A percentile compares a stretch with the other conserved stretches of the same genome.
phyloP scores from a whole-genome alignment of 2,797 vertebrate species.

The Pagetopsis macropterus region DNA sequence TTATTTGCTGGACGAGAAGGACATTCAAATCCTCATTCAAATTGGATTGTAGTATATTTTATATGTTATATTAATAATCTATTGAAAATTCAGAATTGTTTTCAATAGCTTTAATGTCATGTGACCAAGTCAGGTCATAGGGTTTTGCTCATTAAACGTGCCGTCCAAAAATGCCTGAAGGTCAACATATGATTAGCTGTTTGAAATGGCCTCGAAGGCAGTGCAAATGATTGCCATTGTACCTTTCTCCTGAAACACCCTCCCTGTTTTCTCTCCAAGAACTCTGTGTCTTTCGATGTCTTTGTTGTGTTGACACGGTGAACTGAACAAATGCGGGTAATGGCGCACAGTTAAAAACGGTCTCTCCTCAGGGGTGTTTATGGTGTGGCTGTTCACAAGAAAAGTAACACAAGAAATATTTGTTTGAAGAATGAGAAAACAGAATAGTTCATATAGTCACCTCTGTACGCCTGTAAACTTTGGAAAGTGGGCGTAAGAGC shows the following conservation, averaged over 20 bases:
- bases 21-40: no score
- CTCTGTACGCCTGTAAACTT: background rate
- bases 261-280: background rate
- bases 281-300: background rate
- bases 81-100: no score
- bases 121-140: background rate
- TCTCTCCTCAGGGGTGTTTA: background rate
- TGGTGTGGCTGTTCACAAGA: background rate
- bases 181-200: background rate
- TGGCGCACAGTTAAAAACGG: background rate
- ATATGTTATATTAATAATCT: no score
- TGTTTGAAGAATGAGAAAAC: background rate
- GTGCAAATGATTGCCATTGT: background rate
- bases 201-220: slow-evolving; percentile 7
- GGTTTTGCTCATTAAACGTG: background rate
- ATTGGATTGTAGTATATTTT: no score
- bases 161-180: background rate
- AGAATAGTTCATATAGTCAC: background rate
- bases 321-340: background rate
- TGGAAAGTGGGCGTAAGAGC: background rate
- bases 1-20: no score
- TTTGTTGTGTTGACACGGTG: background rate
- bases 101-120: no score
- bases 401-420: background rate
- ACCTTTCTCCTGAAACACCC: background rate